Evolutionary conservation across 2,888 invertebrate species (phyloP), one percentile per base, ranked within the genome.

Genomic region (Penaeus monodon): DNA sequence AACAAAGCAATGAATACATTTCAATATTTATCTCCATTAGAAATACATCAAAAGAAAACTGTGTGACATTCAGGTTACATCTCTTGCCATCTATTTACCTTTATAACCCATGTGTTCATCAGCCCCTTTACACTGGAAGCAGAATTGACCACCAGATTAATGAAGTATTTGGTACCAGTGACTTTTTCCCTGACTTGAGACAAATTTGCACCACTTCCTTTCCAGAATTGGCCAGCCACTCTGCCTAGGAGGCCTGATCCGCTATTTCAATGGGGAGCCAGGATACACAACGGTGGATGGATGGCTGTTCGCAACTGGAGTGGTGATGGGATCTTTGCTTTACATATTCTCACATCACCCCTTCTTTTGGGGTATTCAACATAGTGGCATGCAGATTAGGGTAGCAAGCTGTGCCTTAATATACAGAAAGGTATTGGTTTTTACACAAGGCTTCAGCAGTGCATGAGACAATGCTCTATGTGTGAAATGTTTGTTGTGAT

Each of bases 311-410:
- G 96, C 97, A 0, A 94, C 93, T 0, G 95, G 95, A 4, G 95
- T 97, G 63, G 94, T 96, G 24, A 91, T 95, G 38, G 96, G 95
- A 91, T 96, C 96, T 0, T 95, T 95, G 0, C 91, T 96, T 81
- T 95, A 95, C 91, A 95, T 97, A 49, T 93, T 97, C 90, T 93
- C 96, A 22, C 95, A 96, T 90, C 99, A 99, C 93, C 96, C 97
- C 0, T 97, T 96, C 92, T 97, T 97, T 95, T 95, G 97, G 94
- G 95, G 95, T 29, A 94, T 96, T 29, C 93, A 96, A 83, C 95
- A 96, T 91, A 94, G 96, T 92, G 97, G 97, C 80, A 96, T 97
- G 96, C 95, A 96, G 92, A 94, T 97, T 91, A 93, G 97, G 22
- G 94, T 97, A 0, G 96, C 96, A 0, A 95, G 96, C 91, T 96